Evolutionary conservation across 2,888 invertebrate genomes (phyloP).

Genomic region (Norana najaformis): DNA sequence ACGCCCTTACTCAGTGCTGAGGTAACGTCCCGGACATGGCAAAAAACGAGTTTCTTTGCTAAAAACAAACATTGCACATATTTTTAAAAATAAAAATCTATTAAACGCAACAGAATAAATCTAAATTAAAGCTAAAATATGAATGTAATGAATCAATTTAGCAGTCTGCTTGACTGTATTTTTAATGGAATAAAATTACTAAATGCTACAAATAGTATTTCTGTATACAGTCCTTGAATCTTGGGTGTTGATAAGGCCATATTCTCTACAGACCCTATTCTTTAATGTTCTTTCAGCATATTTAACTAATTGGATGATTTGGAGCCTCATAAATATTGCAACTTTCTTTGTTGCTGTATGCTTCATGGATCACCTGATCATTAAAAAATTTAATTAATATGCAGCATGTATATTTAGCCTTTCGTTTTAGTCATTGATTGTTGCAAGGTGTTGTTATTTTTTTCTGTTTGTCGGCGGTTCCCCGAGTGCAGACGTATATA

Average conservation of each 20-base stretch:
- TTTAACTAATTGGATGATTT: neutral
- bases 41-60: neutral
- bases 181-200: neutral
- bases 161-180: neutral
- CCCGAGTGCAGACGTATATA: neutral
- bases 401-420: neutral
- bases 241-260: too few species aligned
- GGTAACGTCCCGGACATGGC: neutral
- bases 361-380: neutral
- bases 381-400: conserved; percentile 13
- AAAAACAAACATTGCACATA: neutral
- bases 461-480: neutral
- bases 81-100: neutral
- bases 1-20: neutral
- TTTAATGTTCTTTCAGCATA: neutral
- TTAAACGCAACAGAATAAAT: neutral
- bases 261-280: neutral
- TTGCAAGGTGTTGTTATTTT: conserved; percentile 7
- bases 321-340: neutral
- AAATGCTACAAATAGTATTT: neutral
- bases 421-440: neutral
- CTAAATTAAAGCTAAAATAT: neutral
- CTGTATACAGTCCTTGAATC: neutral
- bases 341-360: neutral
- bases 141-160: neutral